Evolutionary conservation across 2,888 invertebrate species (phyloP), one percentile per base, ranked within the genome.

Genomic region (Drosophila emarginata): DNA sequence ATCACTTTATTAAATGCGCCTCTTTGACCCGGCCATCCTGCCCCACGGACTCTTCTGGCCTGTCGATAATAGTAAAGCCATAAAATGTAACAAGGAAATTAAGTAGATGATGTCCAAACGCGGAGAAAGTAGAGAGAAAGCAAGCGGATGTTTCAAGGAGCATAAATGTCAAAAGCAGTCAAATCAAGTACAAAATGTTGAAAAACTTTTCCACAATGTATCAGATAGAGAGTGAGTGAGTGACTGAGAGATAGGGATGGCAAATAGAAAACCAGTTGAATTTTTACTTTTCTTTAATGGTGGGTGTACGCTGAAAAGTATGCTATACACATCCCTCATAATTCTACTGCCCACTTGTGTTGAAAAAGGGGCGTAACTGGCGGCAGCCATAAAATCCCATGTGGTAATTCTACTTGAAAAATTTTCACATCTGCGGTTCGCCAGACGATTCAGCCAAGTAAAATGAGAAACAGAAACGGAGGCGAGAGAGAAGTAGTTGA

Each of bases 151-250:
- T 45, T 45, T 45, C 45, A 57, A 69, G 69, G 83, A 64, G 66
- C 80, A 86, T 84, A 80, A 86, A 84, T 88, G 87, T 83, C 88
- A 86, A 80, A 69, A 80, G 71, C 88, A 86, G 87, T 83, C 74
- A 79, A 88, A 86, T 87, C 77, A 67, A 70, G 71, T 39, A 62
- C 67, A 63, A 61, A 75, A 74, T 64, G 65, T 52, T 36, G 9
- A 73, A 72, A 18, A 54, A 54, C 54, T 54, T 54, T 54, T 59
- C 15, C 23, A 50, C 28, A 45, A 45, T 28, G 45, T 59, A 12
- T 18, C 18, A 15, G 40, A 37, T 4, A 37, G 37, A 59, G 51
- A 61, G 65, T 39, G 72, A 54, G 58, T 14, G 53, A 9, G 12
- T 2, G 14, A 28, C 12, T 2, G 9, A 23, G 23, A 14, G 39